Evolutionary conservation across 2,888 invertebrate genomes (phyloP).

Genomic region (Spisula subtruncata): DNA sequence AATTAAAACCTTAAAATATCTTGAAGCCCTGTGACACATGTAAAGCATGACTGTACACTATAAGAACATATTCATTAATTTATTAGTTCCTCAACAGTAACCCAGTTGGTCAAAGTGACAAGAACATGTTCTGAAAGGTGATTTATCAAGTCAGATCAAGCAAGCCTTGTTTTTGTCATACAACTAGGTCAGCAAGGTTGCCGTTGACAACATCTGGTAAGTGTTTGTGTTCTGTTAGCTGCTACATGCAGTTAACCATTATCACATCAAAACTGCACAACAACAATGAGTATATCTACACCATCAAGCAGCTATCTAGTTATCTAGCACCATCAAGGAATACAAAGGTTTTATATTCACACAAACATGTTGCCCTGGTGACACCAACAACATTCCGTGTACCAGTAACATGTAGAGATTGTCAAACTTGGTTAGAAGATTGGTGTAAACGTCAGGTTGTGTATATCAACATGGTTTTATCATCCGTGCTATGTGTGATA

Average conservation of each 20-base stretch:
- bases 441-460: not conserved
- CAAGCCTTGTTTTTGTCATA: not conserved
- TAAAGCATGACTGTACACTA: too few species aligned
- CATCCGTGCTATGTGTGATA: constrained; percentile 1
- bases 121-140: not conserved
- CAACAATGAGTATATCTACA: not conserved
- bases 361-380: constrained; percentile 23
- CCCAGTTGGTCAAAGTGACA: not conserved
- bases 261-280: not conserved
- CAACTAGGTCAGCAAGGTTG: not conserved
- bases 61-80: too few species aligned
- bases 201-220: not conserved
- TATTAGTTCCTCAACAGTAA: not conserved
- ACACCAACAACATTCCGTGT: not conserved
- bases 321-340: constrained; percentile 14
- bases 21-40: too few species aligned
- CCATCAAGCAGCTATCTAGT: too few species aligned
- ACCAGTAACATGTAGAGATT: not conserved
- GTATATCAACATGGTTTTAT: constrained; percentile 8
- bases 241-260: not conserved
- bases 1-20: too few species aligned
- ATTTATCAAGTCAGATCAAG: not conserved
- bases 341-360: constrained; percentile 7
- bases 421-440: constrained; percentile 8
- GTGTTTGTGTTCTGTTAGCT: constrained; percentile 12